Percentiles rank a stretch among this genome's conserved stretches.
phyloP scores from a whole-genome alignment of 1,140 invertebrate species.

The Drosophila ananassae region DNA sequence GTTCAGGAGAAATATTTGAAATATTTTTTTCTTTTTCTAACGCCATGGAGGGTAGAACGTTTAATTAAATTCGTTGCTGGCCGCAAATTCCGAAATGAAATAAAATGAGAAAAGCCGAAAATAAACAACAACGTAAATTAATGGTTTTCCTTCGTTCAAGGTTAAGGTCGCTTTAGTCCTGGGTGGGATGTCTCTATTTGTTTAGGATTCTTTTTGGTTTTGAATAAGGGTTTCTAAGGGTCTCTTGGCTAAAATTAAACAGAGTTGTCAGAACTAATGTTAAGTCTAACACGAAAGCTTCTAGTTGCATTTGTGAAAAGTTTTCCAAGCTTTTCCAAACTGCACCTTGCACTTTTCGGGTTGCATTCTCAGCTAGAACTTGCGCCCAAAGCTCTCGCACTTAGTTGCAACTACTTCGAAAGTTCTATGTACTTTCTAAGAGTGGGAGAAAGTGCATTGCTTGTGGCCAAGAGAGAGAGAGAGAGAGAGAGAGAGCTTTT shows the following conservation, averaged over 20 bases:
- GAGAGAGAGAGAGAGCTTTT: slow-evolving; percentile 15
- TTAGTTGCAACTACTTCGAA: slow-evolving; percentile 16
- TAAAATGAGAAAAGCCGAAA: slow-evolving; percentile 17
- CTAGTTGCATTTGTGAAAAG: background rate
- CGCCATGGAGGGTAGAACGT: slow-evolving; percentile 13
- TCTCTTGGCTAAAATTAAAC: background rate
- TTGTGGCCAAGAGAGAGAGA: background rate
- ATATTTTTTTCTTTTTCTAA: slow-evolving; percentile 19
- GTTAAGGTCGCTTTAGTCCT: slow-evolving; percentile 43
- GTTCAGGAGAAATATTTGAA: slow-evolving; percentile 37
- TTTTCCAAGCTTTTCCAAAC: slow-evolving; percentile 34
- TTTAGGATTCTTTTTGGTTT: slow-evolving; percentile 12
- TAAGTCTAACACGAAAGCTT: slow-evolving; percentile 18
- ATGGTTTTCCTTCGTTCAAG: slow-evolving; percentile 43
- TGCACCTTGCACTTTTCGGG: slow-evolving; percentile 33
- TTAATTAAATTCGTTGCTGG: slow-evolving; percentile 53
- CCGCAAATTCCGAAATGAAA: slow-evolving; percentile 32
- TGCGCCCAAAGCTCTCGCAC: slow-evolving; percentile 5
- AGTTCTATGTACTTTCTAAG: background rate
- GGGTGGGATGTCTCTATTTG: slow-evolving; percentile 17
- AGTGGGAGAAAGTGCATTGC: slow-evolving; percentile 13
- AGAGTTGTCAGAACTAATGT: background rate
- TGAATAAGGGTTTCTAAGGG: background rate
- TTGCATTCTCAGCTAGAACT: slow-evolving; percentile 44
- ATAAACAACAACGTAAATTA: slow-evolving; percentile 46